These are phyloP conservation scores for Botia almorhae DNA, from an alignment of 2,797 vertebrate genomes.

Conservation along the genomic window DNA sequence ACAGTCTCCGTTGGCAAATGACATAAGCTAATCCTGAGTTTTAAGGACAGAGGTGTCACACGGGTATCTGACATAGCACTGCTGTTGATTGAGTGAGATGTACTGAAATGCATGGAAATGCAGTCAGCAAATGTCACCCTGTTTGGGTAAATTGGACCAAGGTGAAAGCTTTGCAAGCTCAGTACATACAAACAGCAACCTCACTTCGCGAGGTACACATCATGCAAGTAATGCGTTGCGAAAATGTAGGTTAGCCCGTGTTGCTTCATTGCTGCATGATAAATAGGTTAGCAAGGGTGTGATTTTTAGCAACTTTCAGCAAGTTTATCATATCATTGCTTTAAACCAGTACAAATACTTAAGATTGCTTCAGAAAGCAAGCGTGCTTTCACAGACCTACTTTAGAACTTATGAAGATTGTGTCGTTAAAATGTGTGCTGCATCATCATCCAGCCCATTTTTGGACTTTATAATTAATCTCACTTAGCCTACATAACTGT, in stretches of 20 bases:
- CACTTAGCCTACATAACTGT: conserved; percentile 67
- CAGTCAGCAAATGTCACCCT: conserved; percentile 40
- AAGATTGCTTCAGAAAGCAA: not conserved
- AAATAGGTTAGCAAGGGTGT: not conserved
- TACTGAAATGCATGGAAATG: conserved; percentile 33
- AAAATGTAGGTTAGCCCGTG: conserved; percentile 33
- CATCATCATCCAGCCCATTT: conserved; percentile 63
- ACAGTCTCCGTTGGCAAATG: not conserved
- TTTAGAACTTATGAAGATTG: not conserved
- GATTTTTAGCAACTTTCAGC: not conserved
- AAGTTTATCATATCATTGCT: not conserved
- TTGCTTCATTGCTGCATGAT: conserved; percentile 19
- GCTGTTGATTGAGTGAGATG: conserved; percentile 16
- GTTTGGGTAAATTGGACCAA: conserved; percentile 38
- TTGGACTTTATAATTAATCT: conserved; percentile 69
- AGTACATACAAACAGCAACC: conserved; percentile 14
- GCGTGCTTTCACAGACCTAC: not conserved
- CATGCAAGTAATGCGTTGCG: conserved; percentile 12
- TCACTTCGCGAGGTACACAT: not conserved
- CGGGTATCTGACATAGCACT: conserved; percentile 5
- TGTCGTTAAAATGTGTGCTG: conserved; percentile 64
- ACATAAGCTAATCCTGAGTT: conserved; percentile 18
- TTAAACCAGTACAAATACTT: not conserved
- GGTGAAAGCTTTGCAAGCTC: conserved; percentile 44
- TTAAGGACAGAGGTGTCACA: conserved; percentile 15